Evolutionary conservation across 2,888 invertebrate species (phyloP).

Genomic region (Caenorhabditis sulstoni): DNA sequence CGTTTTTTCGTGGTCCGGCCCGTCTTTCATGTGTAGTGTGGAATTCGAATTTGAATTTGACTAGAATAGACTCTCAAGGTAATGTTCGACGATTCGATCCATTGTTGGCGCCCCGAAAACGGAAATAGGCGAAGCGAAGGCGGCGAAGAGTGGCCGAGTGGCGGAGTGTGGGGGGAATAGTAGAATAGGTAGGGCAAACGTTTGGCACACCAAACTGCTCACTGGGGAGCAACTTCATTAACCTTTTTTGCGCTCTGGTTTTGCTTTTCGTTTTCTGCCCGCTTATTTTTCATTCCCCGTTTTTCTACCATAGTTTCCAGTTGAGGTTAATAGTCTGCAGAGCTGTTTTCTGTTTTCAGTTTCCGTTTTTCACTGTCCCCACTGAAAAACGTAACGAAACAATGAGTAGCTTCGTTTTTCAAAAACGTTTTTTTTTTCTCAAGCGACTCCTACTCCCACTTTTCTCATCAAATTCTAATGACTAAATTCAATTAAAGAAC

Average conservation of each 20-base stretch:
- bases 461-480: no score
- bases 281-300: constrained; percentile 10
- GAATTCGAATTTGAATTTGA: neutral
- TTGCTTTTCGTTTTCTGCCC: constrained; percentile 7
- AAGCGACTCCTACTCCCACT: neutral
- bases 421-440: constrained; percentile 2
- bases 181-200: constrained; percentile 24
- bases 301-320: neutral
- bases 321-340: no score
- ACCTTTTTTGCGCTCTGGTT: constrained; percentile 46
- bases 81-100: constrained; percentile 16
- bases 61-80: neutral
- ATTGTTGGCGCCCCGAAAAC: constrained; percentile 48
- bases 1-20: no score
- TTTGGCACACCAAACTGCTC: constrained; percentile 23
- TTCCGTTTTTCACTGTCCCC: constrained; percentile 2
- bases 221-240: constrained; percentile 59
- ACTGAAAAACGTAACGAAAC: neutral
- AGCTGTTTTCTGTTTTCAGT: neutral
- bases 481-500: no score
- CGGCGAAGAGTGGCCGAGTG: constrained; percentile 14
- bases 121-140: constrained; percentile 45
- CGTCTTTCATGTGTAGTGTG: neutral
- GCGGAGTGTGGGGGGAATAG: constrained; percentile 34
- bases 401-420: neutral